A percentile compares a stretch with the other conserved stretches of the same genome.
These are phyloP conservation scores for Biston betularia DNA, from an alignment of 2,888 invertebrate genomes.

Conservation along the genomic window DNA sequence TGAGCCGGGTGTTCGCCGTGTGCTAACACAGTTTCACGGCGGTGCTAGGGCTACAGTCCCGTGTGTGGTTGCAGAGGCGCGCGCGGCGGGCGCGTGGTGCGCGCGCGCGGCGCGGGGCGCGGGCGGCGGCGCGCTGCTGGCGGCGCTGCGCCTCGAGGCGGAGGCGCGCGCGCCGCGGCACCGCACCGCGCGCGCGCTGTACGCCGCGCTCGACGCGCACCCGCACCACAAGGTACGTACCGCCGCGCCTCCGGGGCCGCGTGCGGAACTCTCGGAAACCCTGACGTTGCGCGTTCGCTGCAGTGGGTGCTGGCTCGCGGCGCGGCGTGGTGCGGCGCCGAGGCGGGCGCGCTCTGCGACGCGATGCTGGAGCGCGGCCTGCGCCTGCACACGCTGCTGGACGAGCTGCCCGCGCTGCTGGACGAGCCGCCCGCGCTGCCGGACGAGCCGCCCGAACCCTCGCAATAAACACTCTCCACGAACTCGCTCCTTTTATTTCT, in stretches of 20 bases:
- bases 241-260: slow-evolving; percentile 60
- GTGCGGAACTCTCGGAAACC: slow-evolving; percentile 49
- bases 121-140: slow-evolving; percentile 47
- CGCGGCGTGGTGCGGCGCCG: slow-evolving; percentile 72
- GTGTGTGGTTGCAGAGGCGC: slow-evolving; percentile 29
- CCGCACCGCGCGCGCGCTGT: slow-evolving; percentile 45
- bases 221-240: slow-evolving; percentile 54
- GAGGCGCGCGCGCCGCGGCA: slow-evolving; percentile 46
- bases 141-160: slow-evolving; percentile 47
- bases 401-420: slow-evolving; percentile 85
- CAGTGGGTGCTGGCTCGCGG: slow-evolving; percentile 66
- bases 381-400: slow-evolving; percentile 90
- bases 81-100: slow-evolving; percentile 34
- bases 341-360: slow-evolving; percentile 90
- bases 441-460: neutral
- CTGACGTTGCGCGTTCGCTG: slow-evolving; percentile 19
- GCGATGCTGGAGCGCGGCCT: slow-evolving; percentile 91
- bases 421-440: neutral
- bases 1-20: slow-evolving; percentile 20
- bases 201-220: slow-evolving; percentile 84
- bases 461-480: neutral
- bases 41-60: slow-evolving; percentile 34
- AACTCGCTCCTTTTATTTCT: neutral
- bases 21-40: slow-evolving; percentile 22
- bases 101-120: slow-evolving; percentile 33